These are phyloP conservation scores for Chroicocephalus ridibundus DNA, from an alignment of 2,113 vertebrate species.

Conservation along the genomic window DNA sequence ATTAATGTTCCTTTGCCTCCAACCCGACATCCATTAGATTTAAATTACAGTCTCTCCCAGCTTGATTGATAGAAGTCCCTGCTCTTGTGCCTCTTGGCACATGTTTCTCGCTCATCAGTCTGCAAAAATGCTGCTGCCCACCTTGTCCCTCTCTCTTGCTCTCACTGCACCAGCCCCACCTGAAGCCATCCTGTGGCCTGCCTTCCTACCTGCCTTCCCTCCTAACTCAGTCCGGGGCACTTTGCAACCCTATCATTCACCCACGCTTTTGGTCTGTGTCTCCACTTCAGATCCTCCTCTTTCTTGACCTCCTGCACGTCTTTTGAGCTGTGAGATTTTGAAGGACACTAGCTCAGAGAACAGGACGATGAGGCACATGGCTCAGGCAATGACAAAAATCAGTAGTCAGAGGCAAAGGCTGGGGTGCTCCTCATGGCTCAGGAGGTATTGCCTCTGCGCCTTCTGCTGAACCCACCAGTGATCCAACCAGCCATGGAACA, in stretches of 20 bases:
- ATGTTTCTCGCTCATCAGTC: background rate
- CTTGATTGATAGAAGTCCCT: background rate
- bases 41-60: background rate
- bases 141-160: background rate
- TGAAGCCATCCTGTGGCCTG: background rate
- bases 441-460: background rate
- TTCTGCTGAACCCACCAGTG: background rate
- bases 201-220: background rate
- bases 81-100: background rate
- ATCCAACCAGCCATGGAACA: background rate
- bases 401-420: background rate
- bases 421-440: background rate
- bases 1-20: slow-evolving; percentile 19
- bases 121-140: background rate
- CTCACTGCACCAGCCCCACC: background rate
- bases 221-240: background rate
- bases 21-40: background rate
- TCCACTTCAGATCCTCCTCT: background rate
- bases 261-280: background rate
- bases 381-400: background rate
- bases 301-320: background rate
- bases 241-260: background rate
- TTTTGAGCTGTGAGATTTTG: background rate
- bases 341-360: background rate
- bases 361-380: background rate